Percentiles rank a stretch among this genome's conserved stretches.
Conservation (phyloP, 2,797 vertebrate genomes). For the Xiphorhynchus erythropygius region DNA sequence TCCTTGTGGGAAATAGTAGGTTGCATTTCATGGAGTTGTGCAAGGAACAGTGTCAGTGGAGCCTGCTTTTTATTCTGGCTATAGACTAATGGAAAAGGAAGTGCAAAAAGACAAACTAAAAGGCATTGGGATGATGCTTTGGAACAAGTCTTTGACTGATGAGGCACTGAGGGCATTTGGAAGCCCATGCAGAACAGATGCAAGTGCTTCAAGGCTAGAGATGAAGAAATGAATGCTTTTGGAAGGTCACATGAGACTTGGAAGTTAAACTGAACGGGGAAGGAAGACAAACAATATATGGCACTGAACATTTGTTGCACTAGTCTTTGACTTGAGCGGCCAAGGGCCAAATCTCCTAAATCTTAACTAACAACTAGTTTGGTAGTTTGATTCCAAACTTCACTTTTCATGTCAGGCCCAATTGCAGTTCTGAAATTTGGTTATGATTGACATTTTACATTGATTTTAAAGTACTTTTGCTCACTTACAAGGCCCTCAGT, state of each 20-base stretch:
- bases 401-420: neutral
- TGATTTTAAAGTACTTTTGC: conserved; percentile 14
- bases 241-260: neutral
- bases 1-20: conserved; percentile 44
- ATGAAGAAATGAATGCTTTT: neutral
- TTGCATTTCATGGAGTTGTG: conserved; percentile 33
- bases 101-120: neutral
- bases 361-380: neutral
- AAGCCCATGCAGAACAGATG: neutral
- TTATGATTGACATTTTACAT: neutral
- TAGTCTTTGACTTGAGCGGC: neutral
- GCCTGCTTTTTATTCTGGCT: conserved; percentile 10
- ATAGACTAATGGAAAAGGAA: conserved; percentile 23
- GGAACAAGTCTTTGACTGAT: neutral
- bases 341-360: neutral
- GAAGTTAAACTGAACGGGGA: neutral
- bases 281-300: neutral
- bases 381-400: neutral
- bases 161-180: neutral
- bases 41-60: neutral
- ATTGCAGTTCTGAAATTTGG: neutral
- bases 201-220: neutral
- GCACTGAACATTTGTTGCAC: neutral
- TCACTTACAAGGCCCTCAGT: neutral
- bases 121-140: neutral